Evolutionary conservation across 92 coral and sea anemone species (phyloP).

Genomic region (Paramuricea clavata): DNA sequence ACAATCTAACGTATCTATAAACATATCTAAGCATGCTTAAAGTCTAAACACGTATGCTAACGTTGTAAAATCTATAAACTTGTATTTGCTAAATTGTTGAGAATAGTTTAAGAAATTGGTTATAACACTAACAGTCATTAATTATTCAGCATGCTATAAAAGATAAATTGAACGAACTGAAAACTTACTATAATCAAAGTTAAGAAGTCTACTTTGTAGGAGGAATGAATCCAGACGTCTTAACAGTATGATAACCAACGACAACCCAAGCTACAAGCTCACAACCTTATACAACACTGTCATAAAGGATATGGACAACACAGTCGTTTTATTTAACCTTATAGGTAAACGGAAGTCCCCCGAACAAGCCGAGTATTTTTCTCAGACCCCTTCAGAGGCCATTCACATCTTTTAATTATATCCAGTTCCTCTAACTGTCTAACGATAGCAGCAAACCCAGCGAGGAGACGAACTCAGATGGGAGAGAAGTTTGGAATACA

Average conservation of each 20-base stretch:
- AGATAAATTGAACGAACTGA: no score
- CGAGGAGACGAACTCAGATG: neutral
- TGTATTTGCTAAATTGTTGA: no score
- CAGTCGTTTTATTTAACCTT: neutral
- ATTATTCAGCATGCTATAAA: no score
- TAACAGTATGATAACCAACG: neutral
- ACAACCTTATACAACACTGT: neutral
- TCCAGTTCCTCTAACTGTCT: neutral
- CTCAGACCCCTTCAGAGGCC: slow-evolving; percentile 43
- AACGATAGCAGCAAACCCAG: neutral
- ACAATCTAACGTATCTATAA: no score
- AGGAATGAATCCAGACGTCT: neutral
- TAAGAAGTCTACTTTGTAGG: neutral
- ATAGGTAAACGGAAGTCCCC: slow-evolving; percentile 4
- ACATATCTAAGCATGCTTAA: no score
- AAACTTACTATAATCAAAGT: neutral
- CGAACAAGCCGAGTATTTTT: neutral
- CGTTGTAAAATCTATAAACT: no score
- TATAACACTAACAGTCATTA: no score
- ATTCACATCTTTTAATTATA: slow-evolving; percentile 10
- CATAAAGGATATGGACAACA: neutral
- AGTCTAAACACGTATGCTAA: no score
- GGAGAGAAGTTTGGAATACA: slow-evolving; percentile 14
- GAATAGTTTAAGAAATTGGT: no score
- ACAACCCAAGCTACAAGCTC: neutral